Conservation (phyloP, 2,888 invertebrate species). For the Rhagophthalmus giganteus region DNA sequence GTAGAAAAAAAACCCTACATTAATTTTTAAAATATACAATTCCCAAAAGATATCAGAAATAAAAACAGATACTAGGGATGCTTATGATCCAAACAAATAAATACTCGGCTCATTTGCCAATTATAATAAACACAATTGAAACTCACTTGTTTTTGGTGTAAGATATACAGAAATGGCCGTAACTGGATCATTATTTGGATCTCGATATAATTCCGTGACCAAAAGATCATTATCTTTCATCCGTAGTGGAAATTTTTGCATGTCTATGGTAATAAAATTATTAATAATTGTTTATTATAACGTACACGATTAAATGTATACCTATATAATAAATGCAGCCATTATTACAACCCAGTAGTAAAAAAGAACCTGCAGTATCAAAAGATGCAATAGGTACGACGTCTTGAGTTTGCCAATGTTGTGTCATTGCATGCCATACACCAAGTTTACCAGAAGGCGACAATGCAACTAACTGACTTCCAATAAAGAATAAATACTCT, state of each 20-base stretch:
- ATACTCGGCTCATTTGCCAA: background rate
- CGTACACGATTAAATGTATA: too few species aligned
- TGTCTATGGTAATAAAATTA: conserved; percentile 80
- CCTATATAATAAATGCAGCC: conserved; percentile 97
- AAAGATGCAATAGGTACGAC: conserved; percentile 93
- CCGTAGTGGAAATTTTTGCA: conserved; percentile 98
- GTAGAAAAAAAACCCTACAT: conserved; percentile 29
- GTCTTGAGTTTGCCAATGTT: conserved; percentile 98
- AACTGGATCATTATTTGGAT: conserved; percentile 92
- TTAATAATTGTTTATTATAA: too few species aligned
- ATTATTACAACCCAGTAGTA: conserved; percentile 92
- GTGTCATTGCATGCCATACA: conserved; percentile 99
- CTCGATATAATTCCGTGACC: conserved; percentile 93
- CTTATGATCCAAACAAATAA: conserved; percentile 4
- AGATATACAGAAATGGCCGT: conserved; percentile 98
- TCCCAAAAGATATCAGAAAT: conserved; percentile 9
- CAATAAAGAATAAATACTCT: conserved; percentile 96
- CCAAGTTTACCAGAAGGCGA: conserved; percentile 92
- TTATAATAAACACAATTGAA: background rate
- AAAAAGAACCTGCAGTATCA: conserved; percentile 95
- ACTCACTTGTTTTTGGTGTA: conserved; percentile 98
- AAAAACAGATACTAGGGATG: too few species aligned
- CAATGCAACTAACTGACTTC: conserved; percentile 95
- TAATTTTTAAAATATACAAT: conserved; percentile 16
- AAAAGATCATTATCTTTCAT: conserved; percentile 99